Percentiles rank a stretch among this genome's conserved stretches.
Evolutionary conservation across 92 coral and sea anemone species (phyloP).

Genomic region (Porites cylindrica): DNA sequence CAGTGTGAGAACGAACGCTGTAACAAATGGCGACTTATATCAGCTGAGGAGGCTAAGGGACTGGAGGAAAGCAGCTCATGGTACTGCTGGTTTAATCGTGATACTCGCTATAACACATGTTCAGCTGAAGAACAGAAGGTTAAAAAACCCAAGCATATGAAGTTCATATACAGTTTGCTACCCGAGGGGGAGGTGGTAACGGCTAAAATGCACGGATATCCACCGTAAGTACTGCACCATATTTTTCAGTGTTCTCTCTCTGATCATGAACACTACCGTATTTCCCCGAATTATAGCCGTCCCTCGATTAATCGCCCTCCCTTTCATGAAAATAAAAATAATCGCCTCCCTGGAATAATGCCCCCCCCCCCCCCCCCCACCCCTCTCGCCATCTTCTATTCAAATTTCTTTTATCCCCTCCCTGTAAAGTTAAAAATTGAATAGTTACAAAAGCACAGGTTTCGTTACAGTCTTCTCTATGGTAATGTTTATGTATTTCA

Average conservation of each 20-base stretch:
- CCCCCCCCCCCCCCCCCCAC: too few relatives aligned
- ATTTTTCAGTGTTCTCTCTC: background rate
- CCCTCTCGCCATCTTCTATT: too few relatives aligned
- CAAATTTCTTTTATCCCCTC: too few relatives aligned
- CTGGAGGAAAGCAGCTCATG: slow-evolving; percentile 78
- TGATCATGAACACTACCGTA: too few relatives aligned
- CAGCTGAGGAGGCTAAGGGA: slow-evolving; percentile 78
- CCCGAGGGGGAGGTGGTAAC: slow-evolving; percentile 91
- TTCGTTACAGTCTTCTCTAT: too few relatives aligned
- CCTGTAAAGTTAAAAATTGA: too few relatives aligned
- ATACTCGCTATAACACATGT: slow-evolving; percentile 72
- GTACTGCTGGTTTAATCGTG: slow-evolving; percentile 92
- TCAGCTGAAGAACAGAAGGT: slow-evolving; percentile 82
- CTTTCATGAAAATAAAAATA: too few relatives aligned
- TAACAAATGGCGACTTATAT: slow-evolving; percentile 90
- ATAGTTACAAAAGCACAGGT: too few relatives aligned
- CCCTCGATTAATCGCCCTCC: too few relatives aligned
- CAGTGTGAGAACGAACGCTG: slow-evolving; percentile 89
- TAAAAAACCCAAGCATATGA: slow-evolving; percentile 85
- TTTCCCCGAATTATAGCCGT: too few relatives aligned
- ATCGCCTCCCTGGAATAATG: too few relatives aligned
- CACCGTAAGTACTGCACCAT: slow-evolving; percentile 48
- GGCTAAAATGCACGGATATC: slow-evolving; percentile 95
- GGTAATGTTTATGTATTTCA: too few relatives aligned
- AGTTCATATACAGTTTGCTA: slow-evolving; percentile 84